Evolutionary conservation across 2,888 invertebrate species (phyloP), one percentile per base, ranked within the genome.

Genomic region (Hipparchia sbordonii): DNA sequence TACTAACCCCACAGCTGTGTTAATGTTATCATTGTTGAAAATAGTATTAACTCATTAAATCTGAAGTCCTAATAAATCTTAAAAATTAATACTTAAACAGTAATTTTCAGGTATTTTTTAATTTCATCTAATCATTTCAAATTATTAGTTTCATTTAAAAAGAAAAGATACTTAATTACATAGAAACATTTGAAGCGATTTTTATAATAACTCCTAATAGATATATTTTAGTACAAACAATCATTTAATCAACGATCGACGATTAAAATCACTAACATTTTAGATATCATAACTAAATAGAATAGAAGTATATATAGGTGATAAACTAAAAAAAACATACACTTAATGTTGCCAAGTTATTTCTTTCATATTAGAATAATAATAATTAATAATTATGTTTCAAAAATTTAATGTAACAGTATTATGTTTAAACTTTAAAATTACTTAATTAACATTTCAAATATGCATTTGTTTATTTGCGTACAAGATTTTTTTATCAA

Each of bases 391-490:
- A 39, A 39, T 60, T 60, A 59, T 0, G 39, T 60, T 60, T 23
- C 33, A 12, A 60, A 39, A 39, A 13, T 23, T 6, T 59, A 12
- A 60, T 66, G 48, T 46, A 72, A 67, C 72, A 74, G 74, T 72
- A 74, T 72, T 72, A 74, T 39, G 9, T 57, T 60, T 68, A 23
- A 23, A 59, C 46, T 69, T 73, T 66, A 67, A 70, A 57, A 39
- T 66, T 39, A 12, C 23, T 23, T 23, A 63, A 61, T 71, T 66
- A 75, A 77, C 73, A 76, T 78, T 78, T 77, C 76, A 73, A 79
- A 77, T 76, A 77, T 76, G 76, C 78, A 79, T 78, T 78, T 79
- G 61, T 75, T 75, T 74, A 69, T 39, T 39, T 39, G 39, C 39
- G 39, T 39, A 39, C 39, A 39, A 39, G 39, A 4, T 54, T 70